Evolutionary conservation across 2,888 invertebrate genomes (phyloP).

Genomic region (Thymelicus acteon): DNA sequence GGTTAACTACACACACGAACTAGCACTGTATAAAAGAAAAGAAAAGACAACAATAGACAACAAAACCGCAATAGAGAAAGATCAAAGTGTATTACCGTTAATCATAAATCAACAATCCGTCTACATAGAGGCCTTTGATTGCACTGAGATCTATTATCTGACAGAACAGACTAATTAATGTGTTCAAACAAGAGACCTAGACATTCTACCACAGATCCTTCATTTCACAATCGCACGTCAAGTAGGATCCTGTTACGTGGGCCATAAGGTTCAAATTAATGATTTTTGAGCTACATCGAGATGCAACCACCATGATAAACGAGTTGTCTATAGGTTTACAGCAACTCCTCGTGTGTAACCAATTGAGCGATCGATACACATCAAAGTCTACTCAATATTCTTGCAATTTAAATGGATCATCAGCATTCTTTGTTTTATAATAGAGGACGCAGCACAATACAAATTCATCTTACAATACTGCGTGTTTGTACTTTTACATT

Average conservation of each 20-base stretch:
- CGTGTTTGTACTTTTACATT: too few species aligned
- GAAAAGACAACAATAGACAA: conserved; percentile 15
- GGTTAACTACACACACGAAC: background rate
- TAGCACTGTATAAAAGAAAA: background rate
- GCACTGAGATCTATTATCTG: conserved; percentile 37
- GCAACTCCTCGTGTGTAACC: conserved; percentile 31
- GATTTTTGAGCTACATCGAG: conserved; percentile 1
- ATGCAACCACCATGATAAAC: conserved; percentile 19
- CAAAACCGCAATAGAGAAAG: conserved; percentile 28
- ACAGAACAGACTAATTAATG: conserved; percentile 37
- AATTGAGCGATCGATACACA: conserved; percentile 22
- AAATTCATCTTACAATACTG: too few species aligned
- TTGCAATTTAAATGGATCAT: background rate
- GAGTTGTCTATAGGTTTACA: conserved; percentile 13
- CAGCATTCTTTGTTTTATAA: background rate
- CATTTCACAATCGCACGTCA: conserved; percentile 1
- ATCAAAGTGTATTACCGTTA: conserved; percentile 36
- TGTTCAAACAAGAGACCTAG: conserved; percentile 33
- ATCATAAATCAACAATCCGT: conserved; percentile 37
- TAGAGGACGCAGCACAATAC: too few species aligned
- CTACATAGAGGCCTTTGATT: conserved; percentile 33
- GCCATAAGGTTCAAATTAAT: conserved; percentile 23
- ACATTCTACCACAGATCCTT: conserved; percentile 22
- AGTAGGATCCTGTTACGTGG: conserved; percentile 9
- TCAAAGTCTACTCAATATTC: conserved; percentile 7